Percentiles rank a stretch among this genome's conserved stretches.
Evolutionary conservation across 2,888 invertebrate species (phyloP).

Genomic region (Agrochola macilenta): DNA sequence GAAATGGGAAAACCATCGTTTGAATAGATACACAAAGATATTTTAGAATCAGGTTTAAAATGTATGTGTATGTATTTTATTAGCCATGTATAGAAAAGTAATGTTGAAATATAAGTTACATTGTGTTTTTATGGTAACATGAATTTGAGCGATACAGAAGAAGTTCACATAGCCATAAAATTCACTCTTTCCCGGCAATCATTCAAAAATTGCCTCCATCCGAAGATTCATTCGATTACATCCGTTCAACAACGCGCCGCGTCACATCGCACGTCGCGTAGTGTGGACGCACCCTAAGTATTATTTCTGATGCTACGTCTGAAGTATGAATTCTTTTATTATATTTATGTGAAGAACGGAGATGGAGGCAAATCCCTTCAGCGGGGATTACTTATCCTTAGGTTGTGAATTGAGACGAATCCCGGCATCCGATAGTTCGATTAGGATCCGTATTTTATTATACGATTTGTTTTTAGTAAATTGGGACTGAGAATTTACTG

Average conservation of each 20-base stretch:
- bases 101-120: neutral
- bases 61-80: neutral
- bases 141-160: neutral
- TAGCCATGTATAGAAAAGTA: too few relatives aligned
- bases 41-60: neutral
- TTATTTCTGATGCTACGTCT: slow-evolving; percentile 38
- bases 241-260: neutral
- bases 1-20: neutral
- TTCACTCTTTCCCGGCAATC: slow-evolving; percentile 18
- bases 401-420: slow-evolving; percentile 55
- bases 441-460: slow-evolving; percentile 50
- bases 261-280: neutral
- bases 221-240: slow-evolving; percentile 15
- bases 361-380: slow-evolving; percentile 61
- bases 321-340: slow-evolving; percentile 65
- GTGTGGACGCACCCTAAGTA: slow-evolving; percentile 16
- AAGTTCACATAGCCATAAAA: slow-evolving; percentile 16
- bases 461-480: slow-evolving; percentile 44
- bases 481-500: slow-evolving; percentile 21
- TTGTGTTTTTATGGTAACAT: too few relatives aligned
- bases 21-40: neutral
- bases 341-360: slow-evolving; percentile 62
- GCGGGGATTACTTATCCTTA: slow-evolving; percentile 56
- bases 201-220: slow-evolving; percentile 30
- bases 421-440: slow-evolving; percentile 52